These are phyloP conservation scores for Argentina silus DNA, from an alignment of 2,797 vertebrate genomes.

Conservation along the genomic window DNA sequence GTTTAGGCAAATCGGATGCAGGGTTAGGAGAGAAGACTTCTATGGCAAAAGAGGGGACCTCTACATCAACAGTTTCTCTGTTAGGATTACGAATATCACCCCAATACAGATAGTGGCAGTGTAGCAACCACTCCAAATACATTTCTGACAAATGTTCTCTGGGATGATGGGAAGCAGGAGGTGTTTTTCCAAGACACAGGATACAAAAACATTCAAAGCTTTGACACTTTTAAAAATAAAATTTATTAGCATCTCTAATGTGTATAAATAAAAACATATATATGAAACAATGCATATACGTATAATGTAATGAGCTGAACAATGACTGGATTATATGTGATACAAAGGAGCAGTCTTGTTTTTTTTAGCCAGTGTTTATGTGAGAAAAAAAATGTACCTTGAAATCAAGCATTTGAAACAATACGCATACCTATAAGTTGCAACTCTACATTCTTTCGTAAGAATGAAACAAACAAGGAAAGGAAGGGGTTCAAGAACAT, in stretches of 20 bases:
- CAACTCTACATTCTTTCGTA: constrained; percentile 86
- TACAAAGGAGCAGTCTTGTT: constrained; percentile 76
- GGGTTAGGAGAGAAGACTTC: too few species aligned
- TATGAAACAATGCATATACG: constrained; percentile 82
- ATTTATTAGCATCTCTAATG: constrained; percentile 90
- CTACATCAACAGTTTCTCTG: too few species aligned
- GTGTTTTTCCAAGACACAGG: background rate
- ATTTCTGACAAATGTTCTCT: too few species aligned
- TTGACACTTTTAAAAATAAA: constrained; percentile 90
- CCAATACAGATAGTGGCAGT: too few species aligned
- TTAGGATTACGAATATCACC: too few species aligned
- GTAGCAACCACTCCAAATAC: too few species aligned
- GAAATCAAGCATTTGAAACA: constrained; percentile 69
- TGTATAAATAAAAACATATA: constrained; percentile 92
- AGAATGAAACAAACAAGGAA: constrained; percentile 66
- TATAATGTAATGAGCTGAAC: constrained; percentile 87
- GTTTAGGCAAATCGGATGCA: too few species aligned
- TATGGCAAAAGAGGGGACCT: too few species aligned
- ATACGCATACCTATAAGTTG: constrained; percentile 81
- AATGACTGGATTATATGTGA: constrained; percentile 80
- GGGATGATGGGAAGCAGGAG: background rate
- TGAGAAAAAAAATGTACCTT: constrained; percentile 78
- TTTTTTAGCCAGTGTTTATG: constrained; percentile 73
- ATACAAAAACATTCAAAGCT: constrained; percentile 38
- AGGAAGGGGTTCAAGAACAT: constrained; percentile 43